Base-by-base conservation (phyloP, 2,113 vertebrate genomes). In the Elephas maximus region DNA sequence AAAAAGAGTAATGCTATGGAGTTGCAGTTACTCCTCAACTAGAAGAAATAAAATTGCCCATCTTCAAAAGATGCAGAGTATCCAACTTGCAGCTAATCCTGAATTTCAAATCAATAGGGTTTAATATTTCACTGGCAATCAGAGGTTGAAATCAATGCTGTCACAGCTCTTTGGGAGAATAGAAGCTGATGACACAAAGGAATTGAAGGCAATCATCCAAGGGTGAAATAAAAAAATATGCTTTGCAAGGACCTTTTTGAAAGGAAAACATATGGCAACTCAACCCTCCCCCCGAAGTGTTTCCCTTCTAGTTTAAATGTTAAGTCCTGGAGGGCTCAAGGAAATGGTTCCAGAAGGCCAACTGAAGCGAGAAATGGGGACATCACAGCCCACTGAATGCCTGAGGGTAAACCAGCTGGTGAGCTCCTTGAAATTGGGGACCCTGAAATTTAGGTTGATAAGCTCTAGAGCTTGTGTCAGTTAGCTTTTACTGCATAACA, bases 101-200 rank as follows among this genome's bases (percentile, higher is more conserved):
- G 98, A 97, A 97, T 98, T 98, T 98, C 95, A 81, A 96, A 99
- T 99, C 98, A 98, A 98, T 99, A 98, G 62, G 95, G 98, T 98
- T 98, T 98, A 98, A 98, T 98, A 98, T 99, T 98, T 99, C 98
- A 98, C 98, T 79, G 60, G 98, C 97, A 98, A 98, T 98, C 97
- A 80, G 95, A 97, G 86, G 77, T 97, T 97, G 98, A 98, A 98
- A 99, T 99, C 98, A 97, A 98, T 99, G 98, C 97, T 97, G 97
- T 97, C 96, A 91, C 7, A 77, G 94, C 92, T 98, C 90, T 98
- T 79, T 28, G 65, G 1, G 76, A 96, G 96, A 95, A 97, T n/a
- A 97, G 60, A 95, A 63, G 92, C 62, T 91, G 81, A 44, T 87
- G 80, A 98, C 93, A 96, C 87, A 97, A 97, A 92, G 96, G 97